Evolutionary conservation across 2,113 vertebrate genomes (phyloP).

Genomic region (zebrafish (Danio rerio)): GRCz12tu NC_133183.1:34733501-34734000

Average conservation of each 20-base stretch:
- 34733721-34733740: slow-evolving; percentile 51
- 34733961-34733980: slow-evolving; percentile 62
- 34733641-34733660: slow-evolving; percentile 44
- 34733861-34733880: slow-evolving; percentile 80
- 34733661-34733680: not conserved
- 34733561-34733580: slow-evolving; percentile 22
- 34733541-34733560: slow-evolving; percentile 48
- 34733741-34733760: slow-evolving; percentile 55
- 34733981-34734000: slow-evolving; percentile 69
- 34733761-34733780: slow-evolving; percentile 46
- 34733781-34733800: slow-evolving; percentile 60
- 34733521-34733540: slow-evolving; percentile 30
- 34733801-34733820: slow-evolving; percentile 67
- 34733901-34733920: slow-evolving; percentile 72
- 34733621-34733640: slow-evolving; percentile 68
- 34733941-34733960: slow-evolving; percentile 5
- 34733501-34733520: slow-evolving; percentile 29
- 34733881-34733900: slow-evolving; percentile 79
- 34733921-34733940: slow-evolving; percentile 63
- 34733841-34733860: slow-evolving; percentile 66
- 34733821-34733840: slow-evolving; percentile 68
- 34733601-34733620: slow-evolving; percentile 53
- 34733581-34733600: slow-evolving; percentile 33
- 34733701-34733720: slow-evolving; percentile 18
- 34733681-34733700: no score